A percentile compares a stretch with the other conserved stretches of the same genome.
Evolutionary conservation across 2,113 vertebrate genomes (phyloP).

Genomic region (Eulacestoma nigropectus): DNA sequence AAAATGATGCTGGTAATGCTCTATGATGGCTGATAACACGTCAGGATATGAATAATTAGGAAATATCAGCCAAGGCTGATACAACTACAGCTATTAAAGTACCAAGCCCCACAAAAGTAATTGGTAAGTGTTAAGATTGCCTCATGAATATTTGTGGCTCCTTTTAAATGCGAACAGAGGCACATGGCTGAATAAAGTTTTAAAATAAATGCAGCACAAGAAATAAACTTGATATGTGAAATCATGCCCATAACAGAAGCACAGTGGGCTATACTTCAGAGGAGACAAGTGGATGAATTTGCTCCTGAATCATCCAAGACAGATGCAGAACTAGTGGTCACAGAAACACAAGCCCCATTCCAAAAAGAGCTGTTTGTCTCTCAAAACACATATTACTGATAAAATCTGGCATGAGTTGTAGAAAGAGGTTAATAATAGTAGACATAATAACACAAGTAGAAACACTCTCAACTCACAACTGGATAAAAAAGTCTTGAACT

Average conservation of each 20-base stretch:
- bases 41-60: conserved; percentile 37
- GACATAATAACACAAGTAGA: not conserved
- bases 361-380: not conserved
- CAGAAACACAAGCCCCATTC: not conserved
- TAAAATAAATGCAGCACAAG: not conserved
- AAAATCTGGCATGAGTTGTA: not conserved
- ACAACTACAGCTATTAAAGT: not conserved
- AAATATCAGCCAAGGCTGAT: conserved; percentile 19
- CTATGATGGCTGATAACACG: not conserved
- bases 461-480: not conserved
- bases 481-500: not conserved
- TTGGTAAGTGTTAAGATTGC: not conserved
- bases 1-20: not conserved
- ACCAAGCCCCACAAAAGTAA: not conserved
- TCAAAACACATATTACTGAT: not conserved
- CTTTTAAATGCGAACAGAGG: not conserved
- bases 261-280: not conserved
- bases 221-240: not conserved
- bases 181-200: not conserved
- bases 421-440: not conserved
- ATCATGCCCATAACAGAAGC: not conserved
- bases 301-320: not conserved
- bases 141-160: not conserved
- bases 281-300: not conserved
- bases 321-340: not conserved